A percentile compares a stretch with the other conserved stretches of the same genome.
Evolutionary conservation across 2,113 vertebrate genomes (phyloP).

Genomic region (Sorex araneus): DNA sequence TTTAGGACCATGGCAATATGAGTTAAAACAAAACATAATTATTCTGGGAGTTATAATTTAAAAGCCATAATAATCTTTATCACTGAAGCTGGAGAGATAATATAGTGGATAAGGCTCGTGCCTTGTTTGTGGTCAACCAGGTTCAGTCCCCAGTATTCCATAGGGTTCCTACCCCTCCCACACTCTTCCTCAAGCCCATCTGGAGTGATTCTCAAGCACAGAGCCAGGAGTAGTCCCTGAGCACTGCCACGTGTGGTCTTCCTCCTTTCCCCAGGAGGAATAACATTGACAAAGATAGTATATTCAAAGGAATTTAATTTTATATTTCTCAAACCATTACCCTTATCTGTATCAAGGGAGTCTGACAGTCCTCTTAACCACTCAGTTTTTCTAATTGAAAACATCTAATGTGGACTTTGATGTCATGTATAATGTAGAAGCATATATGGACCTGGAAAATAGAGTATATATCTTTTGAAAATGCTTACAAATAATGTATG

Average conservation of each 20-base stretch:
- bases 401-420: not conserved
- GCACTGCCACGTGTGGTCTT: too few species aligned
- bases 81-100: not conserved
- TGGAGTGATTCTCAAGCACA: too few species aligned
- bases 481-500: not conserved
- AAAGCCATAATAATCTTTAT: slow-evolving; percentile 45
- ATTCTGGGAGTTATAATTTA: slow-evolving; percentile 38
- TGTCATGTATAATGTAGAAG: slow-evolving; percentile 2
- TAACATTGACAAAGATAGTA: not conserved
- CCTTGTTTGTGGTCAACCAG: too few species aligned
- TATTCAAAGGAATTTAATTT: slow-evolving; percentile 32
- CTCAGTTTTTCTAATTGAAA: slow-evolving; percentile 40
- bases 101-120: too few species aligned
- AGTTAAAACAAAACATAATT: slow-evolving; percentile 39
- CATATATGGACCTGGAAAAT: not conserved
- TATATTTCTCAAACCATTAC: slow-evolving; percentile 33
- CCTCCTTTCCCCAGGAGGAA: too few species aligned
- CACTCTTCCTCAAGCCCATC: too few species aligned
- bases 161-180: not conserved
- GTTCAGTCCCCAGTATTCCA: too few species aligned
- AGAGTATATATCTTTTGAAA: not conserved
- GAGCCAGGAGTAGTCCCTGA: too few species aligned
- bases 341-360: not conserved
- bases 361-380: slow-evolving; percentile 1
- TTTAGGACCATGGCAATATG: slow-evolving; percentile 16